Percentiles rank a stretch among this genome's conserved stretches.
Evolutionary conservation across 1,140 invertebrate species (phyloP).

Genomic region (Muscidifurax raptorellus): DNA sequence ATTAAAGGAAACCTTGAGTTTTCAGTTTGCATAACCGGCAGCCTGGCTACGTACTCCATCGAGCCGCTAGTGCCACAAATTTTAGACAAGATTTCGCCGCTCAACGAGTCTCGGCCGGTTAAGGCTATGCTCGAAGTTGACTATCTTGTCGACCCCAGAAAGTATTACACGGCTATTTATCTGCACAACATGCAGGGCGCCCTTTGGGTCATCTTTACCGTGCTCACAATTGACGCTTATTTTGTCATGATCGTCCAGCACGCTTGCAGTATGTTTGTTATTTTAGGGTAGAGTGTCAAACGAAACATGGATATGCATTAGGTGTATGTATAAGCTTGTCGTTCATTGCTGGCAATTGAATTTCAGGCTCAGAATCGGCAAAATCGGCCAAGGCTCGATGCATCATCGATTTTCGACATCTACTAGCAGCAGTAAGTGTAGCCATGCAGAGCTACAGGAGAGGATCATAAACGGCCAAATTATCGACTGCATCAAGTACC

Average conservation of each 20-base stretch:
- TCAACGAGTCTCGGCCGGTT: neutral
- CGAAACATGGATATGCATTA: too few relatives aligned
- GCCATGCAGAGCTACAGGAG: too few relatives aligned
- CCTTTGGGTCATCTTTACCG: neutral
- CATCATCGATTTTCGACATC: too few relatives aligned
- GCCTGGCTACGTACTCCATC: neutral
- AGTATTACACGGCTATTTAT: constrained; percentile 32
- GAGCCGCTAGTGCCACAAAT: neutral
- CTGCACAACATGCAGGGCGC: constrained; percentile 27
- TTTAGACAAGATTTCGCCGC: neutral
- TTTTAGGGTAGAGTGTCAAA: constrained; percentile 31
- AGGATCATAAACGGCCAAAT: neutral
- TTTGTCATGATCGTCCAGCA: constrained; percentile 29
- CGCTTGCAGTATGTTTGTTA: constrained; percentile 28
- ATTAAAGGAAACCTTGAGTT: neutral
- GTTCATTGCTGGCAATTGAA: too few relatives aligned
- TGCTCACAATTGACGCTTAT: constrained; percentile 14
- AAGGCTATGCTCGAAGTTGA: constrained; percentile 10
- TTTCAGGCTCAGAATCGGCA: neutral
- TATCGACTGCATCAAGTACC: neutral
- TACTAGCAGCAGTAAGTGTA: too few relatives aligned
- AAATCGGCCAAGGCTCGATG: neutral
- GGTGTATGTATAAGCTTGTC: too few relatives aligned
- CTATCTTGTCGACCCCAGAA: constrained; percentile 14
- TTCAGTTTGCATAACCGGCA: neutral